phyloP scores from a whole-genome alignment of 2,113 vertebrate species.

The Bambusicola thoracicus region DNA sequence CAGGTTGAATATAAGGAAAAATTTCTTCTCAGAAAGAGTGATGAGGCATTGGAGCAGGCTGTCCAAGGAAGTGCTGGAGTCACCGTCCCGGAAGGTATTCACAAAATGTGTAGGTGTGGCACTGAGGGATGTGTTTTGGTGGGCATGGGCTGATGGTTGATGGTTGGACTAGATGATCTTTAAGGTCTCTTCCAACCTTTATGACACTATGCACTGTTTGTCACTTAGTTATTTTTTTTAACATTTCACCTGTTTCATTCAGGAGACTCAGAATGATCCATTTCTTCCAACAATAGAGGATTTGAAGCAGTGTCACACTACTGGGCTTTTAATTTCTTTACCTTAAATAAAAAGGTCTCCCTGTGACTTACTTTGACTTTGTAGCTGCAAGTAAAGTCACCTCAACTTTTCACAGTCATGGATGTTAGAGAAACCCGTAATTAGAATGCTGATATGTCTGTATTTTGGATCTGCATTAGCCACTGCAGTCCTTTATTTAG shows the following conservation, averaged over 20 bases:
- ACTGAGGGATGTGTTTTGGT: too few relatives aligned
- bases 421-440: background rate
- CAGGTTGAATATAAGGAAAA: too few relatives aligned
- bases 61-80: too few relatives aligned
- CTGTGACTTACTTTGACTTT: background rate
- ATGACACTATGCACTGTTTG: background rate
- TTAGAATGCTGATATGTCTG: background rate
- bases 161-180: too few relatives aligned
- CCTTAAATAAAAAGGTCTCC: background rate
- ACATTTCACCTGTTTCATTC: background rate
- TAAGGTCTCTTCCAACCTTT: too few relatives aligned
- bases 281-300: background rate
- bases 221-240: background rate
- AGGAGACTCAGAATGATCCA: background rate
- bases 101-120: too few relatives aligned
- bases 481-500: background rate
- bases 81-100: too few relatives aligned
- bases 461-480: background rate
- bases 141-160: too few relatives aligned
- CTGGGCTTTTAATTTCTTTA: background rate
- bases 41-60: too few relatives aligned
- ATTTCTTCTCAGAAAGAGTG: too few relatives aligned
- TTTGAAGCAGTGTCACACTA: background rate
- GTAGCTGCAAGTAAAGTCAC: background rate
- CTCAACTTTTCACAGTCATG: background rate